Percentiles rank a stretch among this genome's conserved stretches.
phyloP scores from a whole-genome alignment of 2,797 vertebrate genomes.

The Cyprinella venusta region DNA sequence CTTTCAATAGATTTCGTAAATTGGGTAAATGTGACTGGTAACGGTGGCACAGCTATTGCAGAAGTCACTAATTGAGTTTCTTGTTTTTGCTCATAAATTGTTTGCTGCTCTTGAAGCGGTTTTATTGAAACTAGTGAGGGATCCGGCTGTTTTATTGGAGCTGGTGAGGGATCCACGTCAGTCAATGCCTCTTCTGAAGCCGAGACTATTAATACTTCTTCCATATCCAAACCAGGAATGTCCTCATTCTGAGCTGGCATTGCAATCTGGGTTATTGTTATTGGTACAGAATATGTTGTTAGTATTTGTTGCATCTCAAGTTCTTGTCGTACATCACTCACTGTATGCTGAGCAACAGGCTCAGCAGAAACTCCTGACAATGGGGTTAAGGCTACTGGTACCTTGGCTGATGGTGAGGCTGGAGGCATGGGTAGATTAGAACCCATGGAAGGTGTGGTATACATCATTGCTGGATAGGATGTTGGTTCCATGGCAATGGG shows the following conservation, averaged over 20 bases:
- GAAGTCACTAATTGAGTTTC: slow-evolving; percentile 41
- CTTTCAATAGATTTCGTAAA: slow-evolving; percentile 78
- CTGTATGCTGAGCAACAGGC: background rate
- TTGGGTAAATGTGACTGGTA: slow-evolving; percentile 78
- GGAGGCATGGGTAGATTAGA: slow-evolving; percentile 6
- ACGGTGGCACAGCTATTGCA: slow-evolving; percentile 61
- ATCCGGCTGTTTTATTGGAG: slow-evolving; percentile 25
- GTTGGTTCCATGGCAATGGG: slow-evolving; percentile 16
- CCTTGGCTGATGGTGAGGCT: slow-evolving; percentile 28
- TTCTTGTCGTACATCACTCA: slow-evolving; percentile 14
- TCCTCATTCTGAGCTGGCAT: slow-evolving; percentile 5
- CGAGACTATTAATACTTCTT: slow-evolving; percentile 53
- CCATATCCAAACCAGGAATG: slow-evolving; percentile 41
- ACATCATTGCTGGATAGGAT: slow-evolving; percentile 38
- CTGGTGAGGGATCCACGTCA: slow-evolving; percentile 15
- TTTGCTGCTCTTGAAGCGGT: slow-evolving; percentile 34
- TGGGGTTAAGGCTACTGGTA: slow-evolving; percentile 49
- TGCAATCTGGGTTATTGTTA: slow-evolving; percentile 49
- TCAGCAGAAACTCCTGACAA: slow-evolving; percentile 12
- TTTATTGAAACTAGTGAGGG: slow-evolving; percentile 30
- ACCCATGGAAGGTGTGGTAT: slow-evolving; percentile 42
- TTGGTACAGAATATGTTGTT: slow-evolving; percentile 44
- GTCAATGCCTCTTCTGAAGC: slow-evolving; percentile 31
- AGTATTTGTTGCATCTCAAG: slow-evolving; percentile 35
- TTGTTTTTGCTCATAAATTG: slow-evolving; percentile 36